Evolutionary conservation across 2,888 invertebrate genomes (phyloP), one percentile per base, ranked within the genome.

Genomic region (Herminia tarsipennalis): DNA sequence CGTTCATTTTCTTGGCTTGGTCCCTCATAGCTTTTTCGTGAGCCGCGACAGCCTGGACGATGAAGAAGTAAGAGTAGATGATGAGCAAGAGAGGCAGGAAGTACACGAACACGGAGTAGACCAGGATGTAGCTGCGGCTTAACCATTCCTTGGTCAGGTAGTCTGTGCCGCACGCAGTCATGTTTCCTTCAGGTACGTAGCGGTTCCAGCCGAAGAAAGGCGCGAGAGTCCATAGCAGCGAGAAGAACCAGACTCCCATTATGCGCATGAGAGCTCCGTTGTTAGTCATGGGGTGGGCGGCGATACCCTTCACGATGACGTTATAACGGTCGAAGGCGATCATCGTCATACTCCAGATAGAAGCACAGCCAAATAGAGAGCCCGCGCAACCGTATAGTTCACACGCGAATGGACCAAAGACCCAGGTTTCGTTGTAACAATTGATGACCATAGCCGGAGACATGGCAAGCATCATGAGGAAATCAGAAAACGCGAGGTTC

Each of bases 1-100:
- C 97, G 82, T 97, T 97, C 97, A 97, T 97, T 88, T 97, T 97
- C 87, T 97, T 97, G 35, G 97, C 97, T 86, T 97, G 97, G 78
- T 97, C 97, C 67, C 96, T 93, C 96, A 97, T 96, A 29, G 93
- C 93, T 73, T 94, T 96, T 83, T 97, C 97, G 88, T 97, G 97
- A 65, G 95, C 95, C 35, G 95, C 92, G 40, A 96, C 96, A 63
- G 96, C 96, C 93, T 95, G 94, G 61, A 97, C 94, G 75, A 98
- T 98, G 89, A 95, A 96, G 92, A 94, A 96, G 88, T 98, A 98
- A 49, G 96, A 96, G 84, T 96, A 96, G 83, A 96, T 94, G 77
- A 98, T 98, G 50, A 95, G 92, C 62, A 95, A 85, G 33, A 98
- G 92, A 35, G 97, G 97, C 56, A 92, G 16, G 78, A 94, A 95